Percentiles rank a stretch among this genome's conserved stretches.
These are phyloP conservation scores for Dugesia japonica DNA, from an alignment of 2,888 invertebrate species.

Conservation along the genomic window DNA sequence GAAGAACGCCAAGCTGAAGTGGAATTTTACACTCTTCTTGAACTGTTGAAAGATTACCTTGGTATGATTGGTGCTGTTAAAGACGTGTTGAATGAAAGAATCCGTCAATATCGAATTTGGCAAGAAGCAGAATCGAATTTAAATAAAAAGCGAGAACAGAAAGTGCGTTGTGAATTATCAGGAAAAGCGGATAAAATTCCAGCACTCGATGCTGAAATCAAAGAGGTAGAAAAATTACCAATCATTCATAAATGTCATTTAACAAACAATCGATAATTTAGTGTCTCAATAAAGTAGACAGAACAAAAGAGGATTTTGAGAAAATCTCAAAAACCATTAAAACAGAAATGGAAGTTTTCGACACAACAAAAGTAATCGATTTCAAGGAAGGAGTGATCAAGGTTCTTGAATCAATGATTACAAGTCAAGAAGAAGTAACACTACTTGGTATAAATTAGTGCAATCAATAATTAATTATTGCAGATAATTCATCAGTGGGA, in stretches of 20 bases:
- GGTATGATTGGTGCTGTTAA: slow-evolving; percentile 76
- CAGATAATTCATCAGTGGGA: not conserved
- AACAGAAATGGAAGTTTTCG: slow-evolving; percentile 22
- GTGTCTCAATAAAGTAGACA: slow-evolving; percentile 22
- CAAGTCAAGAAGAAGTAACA: slow-evolving; percentile 27
- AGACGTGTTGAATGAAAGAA: slow-evolving; percentile 60
- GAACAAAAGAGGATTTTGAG: slow-evolving; percentile 30
- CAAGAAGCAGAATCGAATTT: slow-evolving; percentile 85
- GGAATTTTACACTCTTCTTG: slow-evolving; percentile 80
- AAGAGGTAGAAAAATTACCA: not conserved
- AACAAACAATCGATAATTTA: not conserved
- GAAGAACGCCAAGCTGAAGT: slow-evolving; percentile 80
- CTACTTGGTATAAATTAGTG: not conserved
- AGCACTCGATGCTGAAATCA: slow-evolving; percentile 22
- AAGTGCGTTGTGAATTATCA: slow-evolving; percentile 73
- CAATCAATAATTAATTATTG: not conserved
- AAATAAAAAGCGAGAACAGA: slow-evolving; percentile 77
- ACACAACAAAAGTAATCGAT: slow-evolving; percentile 22
- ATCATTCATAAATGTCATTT: not conserved
- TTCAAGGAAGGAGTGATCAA: slow-evolving; percentile 28
- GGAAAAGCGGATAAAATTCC: slow-evolving; percentile 65
- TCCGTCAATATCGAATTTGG: slow-evolving; percentile 83
- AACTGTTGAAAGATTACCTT: slow-evolving; percentile 81
- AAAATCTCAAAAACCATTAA: slow-evolving; percentile 26
- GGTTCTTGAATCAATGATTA: slow-evolving; percentile 26